Conservation (phyloP, 1,140 invertebrate species). For the Lutraria rhynchaena region DNA sequence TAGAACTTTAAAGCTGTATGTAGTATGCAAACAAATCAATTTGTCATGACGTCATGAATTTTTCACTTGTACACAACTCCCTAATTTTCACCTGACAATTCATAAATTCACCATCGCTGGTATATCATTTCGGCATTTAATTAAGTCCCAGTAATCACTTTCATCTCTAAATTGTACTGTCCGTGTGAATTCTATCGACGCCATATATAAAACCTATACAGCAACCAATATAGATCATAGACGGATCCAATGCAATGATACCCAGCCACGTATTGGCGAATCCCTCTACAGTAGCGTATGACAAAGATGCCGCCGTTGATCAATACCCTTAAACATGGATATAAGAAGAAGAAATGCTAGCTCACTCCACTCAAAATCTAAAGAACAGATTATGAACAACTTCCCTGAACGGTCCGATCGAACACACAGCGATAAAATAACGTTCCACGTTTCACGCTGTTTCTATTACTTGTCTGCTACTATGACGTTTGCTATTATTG, state of each 20-base stretch:
- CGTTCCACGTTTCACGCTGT: slow-evolving; percentile 4
- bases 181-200: slow-evolving; percentile 6
- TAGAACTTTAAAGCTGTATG: background rate
- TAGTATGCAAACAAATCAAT: slow-evolving; percentile 21
- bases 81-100: slow-evolving; percentile 41
- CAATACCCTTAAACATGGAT: slow-evolving; percentile 7
- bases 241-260: slow-evolving; percentile 8
- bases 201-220: slow-evolving; percentile 7
- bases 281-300: background rate
- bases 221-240: slow-evolving; percentile 22
- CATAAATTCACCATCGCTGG: slow-evolving; percentile 12
- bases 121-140: slow-evolving; percentile 29
- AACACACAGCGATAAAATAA: slow-evolving; percentile 7
- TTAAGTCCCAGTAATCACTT: slow-evolving; percentile 39
- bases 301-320: background rate
- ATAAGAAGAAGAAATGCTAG: slow-evolving; percentile 29
- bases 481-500: slow-evolving; percentile 12
- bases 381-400: slow-evolving; percentile 47
- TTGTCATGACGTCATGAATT: slow-evolving; percentile 44
- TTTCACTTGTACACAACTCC: slow-evolving; percentile 19
- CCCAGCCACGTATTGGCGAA: slow-evolving; percentile 9
- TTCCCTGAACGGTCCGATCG: slow-evolving; percentile 7
- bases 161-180: background rate
- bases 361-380: slow-evolving; percentile 7
- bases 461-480: slow-evolving; percentile 23